A percentile compares a stretch with the other conserved stretches of the same genome.
These are phyloP conservation scores for Xestia c-nigrum DNA, from an alignment of 2,888 invertebrate species.

Conservation along the genomic window DNA sequence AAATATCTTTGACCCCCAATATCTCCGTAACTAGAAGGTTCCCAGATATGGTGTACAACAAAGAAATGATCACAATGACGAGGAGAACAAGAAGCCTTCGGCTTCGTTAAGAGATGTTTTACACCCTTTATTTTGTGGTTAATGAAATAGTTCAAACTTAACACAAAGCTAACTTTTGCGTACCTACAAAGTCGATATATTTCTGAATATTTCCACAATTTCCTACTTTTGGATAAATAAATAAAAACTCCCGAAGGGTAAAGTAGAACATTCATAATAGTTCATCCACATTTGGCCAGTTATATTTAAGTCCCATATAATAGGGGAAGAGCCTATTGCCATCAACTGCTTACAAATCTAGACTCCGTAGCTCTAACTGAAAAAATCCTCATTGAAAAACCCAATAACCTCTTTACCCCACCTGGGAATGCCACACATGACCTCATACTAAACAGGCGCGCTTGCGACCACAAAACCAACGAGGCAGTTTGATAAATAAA, in stretches of 20 bases:
- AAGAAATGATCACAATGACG: no score
- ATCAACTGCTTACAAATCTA: not conserved
- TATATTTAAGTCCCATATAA: not conserved
- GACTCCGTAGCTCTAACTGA: not conserved
- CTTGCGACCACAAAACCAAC: not conserved
- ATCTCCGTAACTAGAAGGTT: no score
- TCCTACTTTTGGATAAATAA: not conserved
- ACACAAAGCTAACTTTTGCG: not conserved
- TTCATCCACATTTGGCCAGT: not conserved
- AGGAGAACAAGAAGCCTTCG: no score
- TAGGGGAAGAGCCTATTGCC: not conserved
- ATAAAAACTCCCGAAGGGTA: not conserved
- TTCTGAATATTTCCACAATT: not conserved
- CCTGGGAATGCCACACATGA: not conserved
- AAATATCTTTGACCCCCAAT: no score
- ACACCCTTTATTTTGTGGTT: not conserved
- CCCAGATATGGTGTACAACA: no score
- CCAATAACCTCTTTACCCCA: not conserved
- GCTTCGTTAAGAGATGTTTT: no score
- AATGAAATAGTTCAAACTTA: not conserved
- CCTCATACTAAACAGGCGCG: not conserved
- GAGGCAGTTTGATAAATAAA: not conserved
- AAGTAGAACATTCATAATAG: not conserved
- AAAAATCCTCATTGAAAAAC: not conserved
- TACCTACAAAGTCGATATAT: not conserved